Conservation (phyloP, 2,797 vertebrate genomes). For the Sebastes hubbsi region DNA sequence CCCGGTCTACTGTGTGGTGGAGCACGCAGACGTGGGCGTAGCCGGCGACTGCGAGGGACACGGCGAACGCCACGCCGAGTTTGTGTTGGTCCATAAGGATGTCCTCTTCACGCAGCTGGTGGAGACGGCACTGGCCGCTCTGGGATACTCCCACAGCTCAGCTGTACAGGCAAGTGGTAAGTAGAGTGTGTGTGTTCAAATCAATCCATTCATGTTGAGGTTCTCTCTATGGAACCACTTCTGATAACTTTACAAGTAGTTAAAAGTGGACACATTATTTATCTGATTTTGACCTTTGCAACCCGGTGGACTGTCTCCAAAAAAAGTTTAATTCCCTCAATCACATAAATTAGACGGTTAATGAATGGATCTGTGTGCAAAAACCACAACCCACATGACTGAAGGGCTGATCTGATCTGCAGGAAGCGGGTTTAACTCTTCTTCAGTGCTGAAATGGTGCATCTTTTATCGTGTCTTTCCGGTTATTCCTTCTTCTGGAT, state of each 20-base stretch:
- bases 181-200: slow-evolving; percentile 11
- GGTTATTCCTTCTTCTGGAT: not conserved
- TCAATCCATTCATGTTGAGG: not conserved
- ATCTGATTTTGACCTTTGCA: not conserved
- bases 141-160: slow-evolving; percentile 96
- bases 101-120: slow-evolving; percentile 97
- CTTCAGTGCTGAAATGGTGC: not conserved
- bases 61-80: slow-evolving; percentile 91
- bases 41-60: slow-evolving; percentile 85
- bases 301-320: not conserved
- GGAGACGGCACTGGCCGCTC: slow-evolving; percentile 93
- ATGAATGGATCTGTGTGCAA: not conserved
- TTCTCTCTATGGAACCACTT: not conserved
- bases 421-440: not conserved
- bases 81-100: slow-evolving; percentile 95
- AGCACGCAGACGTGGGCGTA: slow-evolving; percentile 87
- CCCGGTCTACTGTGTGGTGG: slow-evolving; percentile 97
- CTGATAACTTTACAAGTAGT: not conserved
- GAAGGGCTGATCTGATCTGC: not conserved
- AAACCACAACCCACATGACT: not conserved
- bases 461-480: not conserved
- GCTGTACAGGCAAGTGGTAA: slow-evolving; percentile 94
- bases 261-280: not conserved
- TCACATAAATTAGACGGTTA: not conserved
- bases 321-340: not conserved